Conservation (phyloP, 2,113 vertebrate genomes). For the Notarius lentiginosus region DNA sequence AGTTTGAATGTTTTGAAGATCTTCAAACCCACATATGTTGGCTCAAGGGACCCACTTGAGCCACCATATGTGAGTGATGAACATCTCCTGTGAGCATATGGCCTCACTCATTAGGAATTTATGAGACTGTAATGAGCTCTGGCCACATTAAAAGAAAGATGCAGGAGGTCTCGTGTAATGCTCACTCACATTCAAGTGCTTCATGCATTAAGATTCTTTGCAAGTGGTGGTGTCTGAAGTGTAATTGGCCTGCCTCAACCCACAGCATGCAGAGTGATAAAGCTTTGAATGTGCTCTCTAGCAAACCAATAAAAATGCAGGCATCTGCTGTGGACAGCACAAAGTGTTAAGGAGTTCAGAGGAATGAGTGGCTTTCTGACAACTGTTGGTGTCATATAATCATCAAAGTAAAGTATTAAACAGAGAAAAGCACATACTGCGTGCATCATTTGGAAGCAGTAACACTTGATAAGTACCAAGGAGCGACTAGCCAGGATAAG, state of each 20-base stretch:
- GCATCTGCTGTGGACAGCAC: neutral
- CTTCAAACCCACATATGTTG: slow-evolving; percentile 13
- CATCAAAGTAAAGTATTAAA: neutral
- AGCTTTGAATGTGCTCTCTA: neutral
- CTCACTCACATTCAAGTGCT: neutral
- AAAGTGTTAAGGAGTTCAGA: neutral
- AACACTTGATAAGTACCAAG: neutral
- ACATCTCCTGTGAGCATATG: slow-evolving; percentile 15
- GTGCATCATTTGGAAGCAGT: neutral
- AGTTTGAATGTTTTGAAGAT: neutral
- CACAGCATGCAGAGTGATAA: neutral
- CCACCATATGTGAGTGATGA: slow-evolving; percentile 7
- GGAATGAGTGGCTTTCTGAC: neutral
- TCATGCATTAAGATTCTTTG: neutral
- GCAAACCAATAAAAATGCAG: neutral
- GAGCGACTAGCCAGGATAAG: neutral
- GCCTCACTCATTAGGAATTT: slow-evolving; percentile 7
- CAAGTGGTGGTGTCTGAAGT: neutral
- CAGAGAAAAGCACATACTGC: neutral
- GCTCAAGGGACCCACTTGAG: neutral
- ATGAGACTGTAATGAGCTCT: neutral
- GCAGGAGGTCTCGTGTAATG: neutral
- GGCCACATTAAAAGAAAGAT: neutral
- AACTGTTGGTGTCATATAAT: neutral
- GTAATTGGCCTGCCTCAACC: neutral